Evolutionary conservation across 2,797 vertebrate genomes (phyloP), one percentile per base, ranked within the genome.

Genomic region (Orestias chungarensis): DNA sequence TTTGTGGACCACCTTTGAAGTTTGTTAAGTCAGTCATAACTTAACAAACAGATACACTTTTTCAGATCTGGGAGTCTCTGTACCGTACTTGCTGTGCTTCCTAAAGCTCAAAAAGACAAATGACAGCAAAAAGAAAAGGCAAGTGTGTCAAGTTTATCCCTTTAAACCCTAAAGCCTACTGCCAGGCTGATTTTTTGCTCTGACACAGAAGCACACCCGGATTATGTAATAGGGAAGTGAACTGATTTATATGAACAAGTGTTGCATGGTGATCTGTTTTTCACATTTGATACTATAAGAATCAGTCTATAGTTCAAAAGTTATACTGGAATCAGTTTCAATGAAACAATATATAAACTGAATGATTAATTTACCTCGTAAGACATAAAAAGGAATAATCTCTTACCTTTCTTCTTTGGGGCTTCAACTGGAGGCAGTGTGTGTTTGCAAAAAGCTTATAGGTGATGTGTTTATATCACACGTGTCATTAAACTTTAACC

Each of bases 401-500:
- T 68, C 87, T 88, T 91, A 92, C 89, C 90, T 84, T 77, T 49
- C 68, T 50, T 69, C 75, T 20, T 57, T 6, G 0, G 27, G 70
- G 67, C 65, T 70, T 82, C 72, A 23, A 67, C 52, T 49, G 61
- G 70, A 40, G 64, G 7, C 43, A 74, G 62, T 29, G 62, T 20
- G 49, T 1, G 23, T 31, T 15, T 64, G 49, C 62, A 64, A 66
- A 65, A 65, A 25, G 73, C 59, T 66, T 62, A 77, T 52, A 61
- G n/a, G 75, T 74, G 29, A 75, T 67, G 64, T 8, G 12, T 44
- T 81, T 44, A 27, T 78, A 67, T 65, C 18, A 64, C 54, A 33
- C n/a, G 68, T 75, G 65, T 65, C 74, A 86, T 84, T 91, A 91
- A 89, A 91, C 84, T 79, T 93, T 90, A 91, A 92, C 90, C 88